A percentile compares a stretch with the other conserved stretches of the same genome.
Evolutionary conservation across 2,888 invertebrate genomes (phyloP).

Genomic region (Eilema caniola): DNA sequence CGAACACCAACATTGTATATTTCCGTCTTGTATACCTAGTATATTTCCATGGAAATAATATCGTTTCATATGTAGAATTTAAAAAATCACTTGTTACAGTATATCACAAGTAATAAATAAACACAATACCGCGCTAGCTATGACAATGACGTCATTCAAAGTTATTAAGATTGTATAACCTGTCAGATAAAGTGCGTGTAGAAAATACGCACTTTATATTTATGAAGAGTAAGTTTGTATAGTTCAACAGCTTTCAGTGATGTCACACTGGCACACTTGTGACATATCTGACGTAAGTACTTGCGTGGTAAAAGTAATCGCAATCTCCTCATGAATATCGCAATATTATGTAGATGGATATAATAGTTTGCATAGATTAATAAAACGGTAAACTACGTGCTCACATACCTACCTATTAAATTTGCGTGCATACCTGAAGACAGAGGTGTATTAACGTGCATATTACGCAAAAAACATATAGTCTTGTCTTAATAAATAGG

Average conservation of each 20-base stretch:
- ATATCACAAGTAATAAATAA: not conserved
- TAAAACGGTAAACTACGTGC: not conserved
- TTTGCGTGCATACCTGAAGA: not conserved
- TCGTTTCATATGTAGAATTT: not conserved
- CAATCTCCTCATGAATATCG: constrained; percentile 28
- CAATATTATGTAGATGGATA: not conserved
- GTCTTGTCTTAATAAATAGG: no score
- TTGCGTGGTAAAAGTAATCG: constrained; percentile 1
- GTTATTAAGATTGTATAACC: constrained; percentile 5
- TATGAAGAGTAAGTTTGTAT: constrained; percentile 1
- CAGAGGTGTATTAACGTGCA: not conserved
- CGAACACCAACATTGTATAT: no score
- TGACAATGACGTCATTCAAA: constrained; percentile 4
- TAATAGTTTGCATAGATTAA: constrained; percentile 3
- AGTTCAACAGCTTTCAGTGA: constrained; percentile 7
- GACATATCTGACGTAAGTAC: constrained; percentile 30
- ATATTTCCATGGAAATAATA: not conserved
- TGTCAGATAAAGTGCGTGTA: constrained; percentile 4
- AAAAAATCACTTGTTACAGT: not conserved
- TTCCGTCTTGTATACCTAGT: no score
- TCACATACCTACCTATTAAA: no score
- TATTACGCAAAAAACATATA: not conserved
- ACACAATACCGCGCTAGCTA: not conserved
- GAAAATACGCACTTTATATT: not conserved
- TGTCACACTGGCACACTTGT: constrained; percentile 6